Percentiles rank a stretch among this genome's conserved stretches.
These are phyloP conservation scores for Mesocricetus auratus DNA, from an alignment of 2,113 vertebrate genomes.

Conservation along the genomic window DNA sequence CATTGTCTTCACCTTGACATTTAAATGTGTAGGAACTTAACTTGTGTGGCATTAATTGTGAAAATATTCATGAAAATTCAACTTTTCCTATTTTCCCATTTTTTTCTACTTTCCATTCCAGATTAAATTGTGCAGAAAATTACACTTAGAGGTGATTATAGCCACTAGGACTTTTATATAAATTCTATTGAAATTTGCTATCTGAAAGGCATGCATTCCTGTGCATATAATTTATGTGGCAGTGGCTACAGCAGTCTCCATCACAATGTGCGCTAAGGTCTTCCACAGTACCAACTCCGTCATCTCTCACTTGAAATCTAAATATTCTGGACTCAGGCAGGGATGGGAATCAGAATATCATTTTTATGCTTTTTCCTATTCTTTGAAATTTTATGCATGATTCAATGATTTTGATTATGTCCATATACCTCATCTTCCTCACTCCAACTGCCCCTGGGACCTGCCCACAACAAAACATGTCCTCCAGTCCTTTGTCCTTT, in stretches of 20 bases:
- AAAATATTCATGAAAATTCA: conserved; percentile 64
- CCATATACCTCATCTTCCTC: neutral
- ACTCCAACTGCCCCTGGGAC: neutral
- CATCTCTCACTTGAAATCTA: neutral
- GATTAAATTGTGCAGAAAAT: conserved; percentile 24
- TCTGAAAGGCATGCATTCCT: neutral
- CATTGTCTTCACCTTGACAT: conserved; percentile 70
- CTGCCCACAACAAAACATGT: neutral
- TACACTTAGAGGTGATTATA: conserved; percentile 21
- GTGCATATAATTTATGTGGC: neutral
- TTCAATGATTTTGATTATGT: neutral
- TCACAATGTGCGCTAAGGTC: neutral
- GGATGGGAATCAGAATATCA: neutral
- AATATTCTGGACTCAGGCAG: neutral
- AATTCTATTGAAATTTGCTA: neutral
- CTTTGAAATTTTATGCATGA: neutral
- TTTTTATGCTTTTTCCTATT: neutral
- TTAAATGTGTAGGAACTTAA: conserved; percentile 60
- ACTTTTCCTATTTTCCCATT: conserved; percentile 19
- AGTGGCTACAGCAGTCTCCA: neutral
- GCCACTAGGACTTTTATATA: conserved; percentile 4
- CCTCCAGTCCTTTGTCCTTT: neutral
- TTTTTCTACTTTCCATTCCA: conserved; percentile 45
- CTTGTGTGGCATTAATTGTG: conserved; percentile 59
- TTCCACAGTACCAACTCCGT: neutral